Conservation (phyloP, 2,888 invertebrate species). For the Cetonia aurata region DNA sequence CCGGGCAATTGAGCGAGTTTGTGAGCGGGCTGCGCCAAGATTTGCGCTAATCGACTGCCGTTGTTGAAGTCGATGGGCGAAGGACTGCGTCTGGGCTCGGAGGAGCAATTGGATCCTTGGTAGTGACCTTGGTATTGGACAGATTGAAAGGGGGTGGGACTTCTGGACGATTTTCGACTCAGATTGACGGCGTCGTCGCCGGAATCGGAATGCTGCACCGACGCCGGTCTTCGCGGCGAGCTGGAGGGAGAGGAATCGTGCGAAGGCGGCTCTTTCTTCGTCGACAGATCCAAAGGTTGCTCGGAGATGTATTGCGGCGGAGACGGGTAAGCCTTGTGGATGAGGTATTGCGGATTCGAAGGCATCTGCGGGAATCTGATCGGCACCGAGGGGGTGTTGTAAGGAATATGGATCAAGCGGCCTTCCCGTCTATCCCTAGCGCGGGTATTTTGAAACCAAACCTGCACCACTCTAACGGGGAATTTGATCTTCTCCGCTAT, state of each 20-base stretch:
- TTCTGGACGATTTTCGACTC: conserved; percentile 78
- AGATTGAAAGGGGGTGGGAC: conserved; percentile 72
- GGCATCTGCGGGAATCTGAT: conserved; percentile 58
- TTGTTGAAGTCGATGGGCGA: conserved; percentile 66
- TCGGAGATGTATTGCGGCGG: conserved; percentile 67
- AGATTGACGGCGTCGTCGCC: conserved; percentile 83
- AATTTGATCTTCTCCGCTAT: conserved; percentile 85
- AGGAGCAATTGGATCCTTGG: conserved; percentile 75
- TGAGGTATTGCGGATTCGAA: conserved; percentile 56
- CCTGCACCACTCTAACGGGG: conserved; percentile 87
- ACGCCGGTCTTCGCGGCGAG: conserved; percentile 75
- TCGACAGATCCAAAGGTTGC: conserved; percentile 92
- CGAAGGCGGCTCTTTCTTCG: conserved; percentile 77
- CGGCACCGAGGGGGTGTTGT: conserved; percentile 54
- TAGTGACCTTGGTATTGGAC: conserved; percentile 67
- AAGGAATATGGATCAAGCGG: conserved; percentile 67
- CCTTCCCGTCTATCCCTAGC: conserved; percentile 87
- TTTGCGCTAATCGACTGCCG: conserved; percentile 67
- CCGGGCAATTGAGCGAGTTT: conserved; percentile 59
- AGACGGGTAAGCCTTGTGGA: conserved; percentile 51
- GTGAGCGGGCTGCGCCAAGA: conserved; percentile 66
- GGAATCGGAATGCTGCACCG: conserved; percentile 73
- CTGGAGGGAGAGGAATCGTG: conserved; percentile 73
- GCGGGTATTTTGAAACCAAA: conserved; percentile 97
- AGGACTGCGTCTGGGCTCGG: conserved; percentile 62